Base-by-base conservation (phyloP, 2,888 invertebrate genomes). In the Sminthurides aquaticus region DNA sequence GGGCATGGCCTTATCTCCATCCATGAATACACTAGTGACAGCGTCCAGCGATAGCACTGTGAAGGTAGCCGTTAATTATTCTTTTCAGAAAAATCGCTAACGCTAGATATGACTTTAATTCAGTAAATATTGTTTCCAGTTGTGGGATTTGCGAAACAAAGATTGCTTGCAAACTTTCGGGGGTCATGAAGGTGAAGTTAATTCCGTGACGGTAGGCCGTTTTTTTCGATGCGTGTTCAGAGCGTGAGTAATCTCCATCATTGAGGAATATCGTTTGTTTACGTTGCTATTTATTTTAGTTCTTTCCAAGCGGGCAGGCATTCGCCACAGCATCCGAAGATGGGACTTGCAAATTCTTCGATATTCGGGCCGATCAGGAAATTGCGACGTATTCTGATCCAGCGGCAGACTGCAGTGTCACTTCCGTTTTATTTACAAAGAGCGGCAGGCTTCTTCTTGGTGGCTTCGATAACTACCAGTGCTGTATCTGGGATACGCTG, bases 241-340 rank as follows among this genome's bases (percentile, higher is more conserved):
- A n/a, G n/a, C n/a, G n/a, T n/a, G 43, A 43, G 18, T 43, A 11
- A 43, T 43, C 18, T 18, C 18, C 43, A 11, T 8, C 8, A 18
- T 18, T 43, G 43, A 43, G 8, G 8, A 11, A 11, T 43, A 43
- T 18, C 18, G 43, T 8, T 11, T 11, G 11, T 43, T 43, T 8
- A 43, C 43, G 8, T 43, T 43, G 43, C 43, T 43, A 11, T 43
- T 18, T 62, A 5, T 2, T 78, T 48, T 78, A 87, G 92, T 98
- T 96, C 86, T 97, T 97, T 86, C 97, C 97, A 75, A 95, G 93
- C 79, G 97, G 98, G 74, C 91, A 87, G 82, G 98, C 98, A 77
- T 99, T 99, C 83, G 98, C 99, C 78, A 99, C 99, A 77, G 99
- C 99, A 69, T 98, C 97, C 68, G 99, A 99, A 83, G 99, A 99